Conservation (phyloP, 2,113 vertebrate species). For the Aptenodytes patagonicus region DNA sequence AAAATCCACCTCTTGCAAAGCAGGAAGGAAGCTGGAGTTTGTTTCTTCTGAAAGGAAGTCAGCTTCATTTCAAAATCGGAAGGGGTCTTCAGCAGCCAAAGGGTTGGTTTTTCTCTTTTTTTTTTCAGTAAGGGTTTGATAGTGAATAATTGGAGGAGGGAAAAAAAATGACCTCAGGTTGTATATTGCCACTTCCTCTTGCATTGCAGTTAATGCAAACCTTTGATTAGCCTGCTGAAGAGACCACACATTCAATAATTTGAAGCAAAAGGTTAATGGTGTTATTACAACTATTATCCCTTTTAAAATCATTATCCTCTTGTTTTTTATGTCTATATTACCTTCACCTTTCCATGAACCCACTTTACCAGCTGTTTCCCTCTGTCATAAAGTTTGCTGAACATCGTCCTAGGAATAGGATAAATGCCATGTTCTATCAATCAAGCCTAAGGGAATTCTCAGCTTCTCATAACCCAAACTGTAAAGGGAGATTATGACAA, state of each 20-base stretch:
- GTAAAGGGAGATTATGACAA: conserved; percentile 79
- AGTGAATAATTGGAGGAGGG: conserved; percentile 12
- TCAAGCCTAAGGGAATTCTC: conserved; percentile 90
- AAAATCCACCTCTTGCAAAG: not conserved
- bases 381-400: conserved; percentile 92
- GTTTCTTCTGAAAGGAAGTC: not conserved
- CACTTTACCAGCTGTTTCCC: conserved; percentile 92
- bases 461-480: conserved; percentile 75
- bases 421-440: conserved; percentile 92
- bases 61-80: not conserved
- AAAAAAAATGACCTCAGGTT: conserved; percentile 51
- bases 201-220: conserved; percentile 62
- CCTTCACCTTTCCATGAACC: conserved; percentile 97
- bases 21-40: not conserved
- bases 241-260: conserved; percentile 76
- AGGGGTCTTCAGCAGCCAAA: not conserved
- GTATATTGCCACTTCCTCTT: conserved; percentile 52
- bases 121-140: not conserved
- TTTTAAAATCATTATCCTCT: conserved; percentile 92
- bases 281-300: conserved; percentile 91
- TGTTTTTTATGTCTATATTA: conserved; percentile 93
- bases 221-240: conserved; percentile 75
- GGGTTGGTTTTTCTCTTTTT: not conserved
- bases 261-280: conserved; percentile 92
- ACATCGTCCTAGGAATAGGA: conserved; percentile 87